phyloP scores from a whole-genome alignment of 2,113 vertebrate species.

The Galeopterus variegatus region DNA sequence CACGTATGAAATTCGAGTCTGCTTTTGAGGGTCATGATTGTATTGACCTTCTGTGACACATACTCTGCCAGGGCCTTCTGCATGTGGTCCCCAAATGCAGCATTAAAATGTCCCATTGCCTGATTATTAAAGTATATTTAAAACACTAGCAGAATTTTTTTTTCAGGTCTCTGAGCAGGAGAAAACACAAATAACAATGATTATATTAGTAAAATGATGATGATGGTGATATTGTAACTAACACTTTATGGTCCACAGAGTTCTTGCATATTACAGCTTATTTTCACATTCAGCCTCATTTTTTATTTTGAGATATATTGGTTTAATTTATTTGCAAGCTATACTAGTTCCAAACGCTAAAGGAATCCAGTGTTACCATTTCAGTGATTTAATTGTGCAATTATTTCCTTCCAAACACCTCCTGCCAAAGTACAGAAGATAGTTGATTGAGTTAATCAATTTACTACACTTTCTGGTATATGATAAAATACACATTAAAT shows the following conservation, averaged over 20 bases:
- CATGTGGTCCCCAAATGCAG: background rate
- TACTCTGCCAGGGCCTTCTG: background rate
- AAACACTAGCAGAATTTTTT: background rate
- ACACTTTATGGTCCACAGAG: background rate
- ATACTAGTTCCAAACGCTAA: background rate
- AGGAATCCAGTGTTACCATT: background rate
- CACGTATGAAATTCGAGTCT: background rate
- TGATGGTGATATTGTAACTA: background rate
- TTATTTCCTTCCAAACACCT: constrained; percentile 5
- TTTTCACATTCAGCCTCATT: background rate
- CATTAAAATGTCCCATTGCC: background rate
- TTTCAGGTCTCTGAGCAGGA: background rate
- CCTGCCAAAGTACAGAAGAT: constrained; percentile 9
- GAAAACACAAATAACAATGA: constrained; percentile 16
- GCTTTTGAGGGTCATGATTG: background rate
- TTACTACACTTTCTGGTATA: background rate
- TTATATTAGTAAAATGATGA: constrained; percentile 18
- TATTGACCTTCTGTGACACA: background rate
- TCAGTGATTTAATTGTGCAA: background rate
- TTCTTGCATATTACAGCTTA: background rate
- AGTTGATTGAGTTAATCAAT: background rate
- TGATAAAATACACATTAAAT: background rate
- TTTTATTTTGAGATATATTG: background rate
- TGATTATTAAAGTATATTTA: background rate
- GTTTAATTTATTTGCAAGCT: constrained; percentile 4